Evolutionary conservation across 2,888 invertebrate genomes (phyloP).

Genomic region (Eupithecia pulchellata): DNA sequence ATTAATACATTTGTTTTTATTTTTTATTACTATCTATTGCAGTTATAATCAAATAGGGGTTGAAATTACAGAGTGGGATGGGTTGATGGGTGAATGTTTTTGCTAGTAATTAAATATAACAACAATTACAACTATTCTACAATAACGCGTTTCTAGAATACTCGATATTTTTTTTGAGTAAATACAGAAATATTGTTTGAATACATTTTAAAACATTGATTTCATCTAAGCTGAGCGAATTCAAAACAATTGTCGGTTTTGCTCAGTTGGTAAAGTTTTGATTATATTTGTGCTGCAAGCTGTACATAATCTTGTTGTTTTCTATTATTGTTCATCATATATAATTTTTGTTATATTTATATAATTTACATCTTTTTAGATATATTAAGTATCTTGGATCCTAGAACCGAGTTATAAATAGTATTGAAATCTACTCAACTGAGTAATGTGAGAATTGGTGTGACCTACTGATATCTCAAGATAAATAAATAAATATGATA

Average conservation of each 20-base stretch:
- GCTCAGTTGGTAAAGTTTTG: too few relatives aligned
- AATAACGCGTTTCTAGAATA: neutral
- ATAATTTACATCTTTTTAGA: neutral
- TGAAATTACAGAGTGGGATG: neutral
- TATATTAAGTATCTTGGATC: neutral
- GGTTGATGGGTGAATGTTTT: neutral
- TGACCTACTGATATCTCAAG: constrained; percentile 26
- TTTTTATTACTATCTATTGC: neutral
- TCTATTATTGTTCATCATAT: neutral
- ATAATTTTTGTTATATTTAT: neutral
- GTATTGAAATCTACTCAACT: neutral
- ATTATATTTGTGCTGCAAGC: too few relatives aligned
- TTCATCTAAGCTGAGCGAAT: neutral
- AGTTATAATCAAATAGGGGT: neutral
- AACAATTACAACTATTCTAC: neutral
- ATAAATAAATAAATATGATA: constrained; percentile 19
- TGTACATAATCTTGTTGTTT: neutral
- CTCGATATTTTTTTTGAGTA: neutral
- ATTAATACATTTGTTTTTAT: constrained; percentile 45
- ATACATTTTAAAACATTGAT: neutral
- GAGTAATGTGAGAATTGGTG: neutral
- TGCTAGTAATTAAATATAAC: neutral
- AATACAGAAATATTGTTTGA: neutral
- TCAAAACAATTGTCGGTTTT: too few relatives aligned
- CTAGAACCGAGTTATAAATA: neutral